Percentiles rank a stretch among this genome's conserved stretches.
Evolutionary conservation across 2,797 vertebrate species (phyloP).

Genomic region (Cryptoprocta ferox): DNA sequence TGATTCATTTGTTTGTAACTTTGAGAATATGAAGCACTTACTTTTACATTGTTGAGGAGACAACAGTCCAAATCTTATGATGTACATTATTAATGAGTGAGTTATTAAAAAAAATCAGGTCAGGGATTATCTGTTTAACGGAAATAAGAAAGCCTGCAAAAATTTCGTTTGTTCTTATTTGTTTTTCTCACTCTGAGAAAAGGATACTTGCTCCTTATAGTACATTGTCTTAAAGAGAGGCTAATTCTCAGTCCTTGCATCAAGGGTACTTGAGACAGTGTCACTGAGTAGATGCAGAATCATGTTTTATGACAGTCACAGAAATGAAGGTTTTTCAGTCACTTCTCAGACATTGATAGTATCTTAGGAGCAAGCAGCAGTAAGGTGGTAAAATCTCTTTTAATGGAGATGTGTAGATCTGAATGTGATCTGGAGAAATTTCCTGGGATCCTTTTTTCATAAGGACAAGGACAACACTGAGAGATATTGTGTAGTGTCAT

Average conservation of each 20-base stretch:
- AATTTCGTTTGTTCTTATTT: slow-evolving; percentile 13
- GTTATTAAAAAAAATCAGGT: slow-evolving; percentile 24
- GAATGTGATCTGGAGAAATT: slow-evolving; percentile 25
- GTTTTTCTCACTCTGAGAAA: slow-evolving; percentile 39
- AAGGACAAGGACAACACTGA: background rate
- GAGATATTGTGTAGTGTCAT: background rate
- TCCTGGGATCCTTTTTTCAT: background rate
- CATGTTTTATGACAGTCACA: background rate
- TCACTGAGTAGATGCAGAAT: background rate
- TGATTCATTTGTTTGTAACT: slow-evolving; percentile 10
- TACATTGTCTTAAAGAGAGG: background rate
- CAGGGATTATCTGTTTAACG: slow-evolving; percentile 21
- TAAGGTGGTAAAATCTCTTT: background rate
- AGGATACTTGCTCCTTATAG: background rate
- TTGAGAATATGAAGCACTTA: slow-evolving; percentile 28
- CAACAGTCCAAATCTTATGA: background rate
- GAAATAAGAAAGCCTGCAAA: background rate
- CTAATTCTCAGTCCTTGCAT: background rate
- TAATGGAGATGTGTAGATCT: background rate
- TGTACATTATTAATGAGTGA: slow-evolving; percentile 14
- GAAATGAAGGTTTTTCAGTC: background rate
- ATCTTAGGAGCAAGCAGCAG: background rate
- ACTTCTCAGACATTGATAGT: background rate
- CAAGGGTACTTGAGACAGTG: background rate
- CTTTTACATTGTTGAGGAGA: background rate